phyloP scores from a whole-genome alignment of 1,140 invertebrate genomes.

The Atta colombica region DNA sequence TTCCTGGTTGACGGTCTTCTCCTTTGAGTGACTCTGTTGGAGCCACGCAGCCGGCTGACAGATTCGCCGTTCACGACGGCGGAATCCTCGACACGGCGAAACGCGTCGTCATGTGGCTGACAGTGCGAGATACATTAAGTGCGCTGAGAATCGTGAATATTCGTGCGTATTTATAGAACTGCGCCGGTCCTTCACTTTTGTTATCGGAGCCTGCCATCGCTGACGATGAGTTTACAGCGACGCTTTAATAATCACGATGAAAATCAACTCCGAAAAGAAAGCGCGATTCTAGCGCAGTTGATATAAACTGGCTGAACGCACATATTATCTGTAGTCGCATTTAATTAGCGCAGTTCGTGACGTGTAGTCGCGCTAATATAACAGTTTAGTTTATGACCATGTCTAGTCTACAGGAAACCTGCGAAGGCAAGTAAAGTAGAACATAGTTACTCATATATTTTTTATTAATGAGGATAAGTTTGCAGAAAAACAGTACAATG shows the following conservation, averaged over 20 bases:
- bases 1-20: not conserved
- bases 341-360: constrained; percentile 34
- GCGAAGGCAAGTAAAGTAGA: not conserved
- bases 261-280: not conserved
- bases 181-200: not conserved
- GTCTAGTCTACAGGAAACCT: not conserved
- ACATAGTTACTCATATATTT: not conserved
- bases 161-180: constrained; percentile 43
- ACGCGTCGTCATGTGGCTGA: constrained; percentile 45
- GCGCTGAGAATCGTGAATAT: constrained; percentile 45
- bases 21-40: not conserved
- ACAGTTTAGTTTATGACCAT: not conserved
- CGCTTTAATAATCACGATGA: not conserved
- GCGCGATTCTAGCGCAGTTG: not conserved
- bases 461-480: not conserved
- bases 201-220: constrained; percentile 1
- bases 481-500: not conserved
- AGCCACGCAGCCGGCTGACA: not conserved
- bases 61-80: constrained; percentile 9
- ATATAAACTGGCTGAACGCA: constrained; percentile 3
- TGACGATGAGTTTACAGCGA: not conserved
- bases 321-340: not conserved
- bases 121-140: constrained; percentile 33
- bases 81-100: constrained; percentile 15
- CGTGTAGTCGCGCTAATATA: not conserved